Percentiles rank a stretch among this genome's conserved stretches.
phyloP scores from a whole-genome alignment of 2,113 vertebrate genomes.

The Gila orcuttii region DNA sequence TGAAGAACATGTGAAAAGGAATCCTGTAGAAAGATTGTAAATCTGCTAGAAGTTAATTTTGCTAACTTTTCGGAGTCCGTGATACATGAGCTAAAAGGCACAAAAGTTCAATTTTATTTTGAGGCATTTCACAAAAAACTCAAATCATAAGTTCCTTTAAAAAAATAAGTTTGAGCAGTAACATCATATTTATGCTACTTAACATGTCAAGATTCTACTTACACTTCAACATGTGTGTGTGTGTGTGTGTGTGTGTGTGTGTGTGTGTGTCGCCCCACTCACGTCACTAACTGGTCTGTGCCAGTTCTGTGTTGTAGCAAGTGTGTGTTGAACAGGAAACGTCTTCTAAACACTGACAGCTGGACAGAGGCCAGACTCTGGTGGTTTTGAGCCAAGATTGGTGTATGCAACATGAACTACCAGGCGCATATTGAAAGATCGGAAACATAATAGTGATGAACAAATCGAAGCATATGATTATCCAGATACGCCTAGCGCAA shows the following conservation, averaged over 20 bases:
- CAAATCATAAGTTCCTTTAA: neutral
- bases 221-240: neutral
- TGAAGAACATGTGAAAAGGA: slow-evolving; percentile 35
- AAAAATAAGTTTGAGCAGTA: neutral
- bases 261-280: neutral
- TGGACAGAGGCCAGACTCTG: slow-evolving; percentile 43
- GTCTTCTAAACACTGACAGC: slow-evolving; percentile 44
- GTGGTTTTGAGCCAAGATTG: slow-evolving; percentile 5
- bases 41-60: neutral
- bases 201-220: neutral
- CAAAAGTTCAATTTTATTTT: neutral
- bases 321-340: slow-evolving; percentile 29
- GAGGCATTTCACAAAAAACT: neutral
- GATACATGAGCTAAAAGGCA: neutral
- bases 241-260: neutral
- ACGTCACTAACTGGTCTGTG: neutral
- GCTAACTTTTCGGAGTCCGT: neutral
- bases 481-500: slow-evolving; percentile 6
- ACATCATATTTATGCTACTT: neutral
- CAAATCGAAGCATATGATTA: slow-evolving; percentile 40
- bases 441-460: slow-evolving; percentile 30
- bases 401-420: slow-evolving; percentile 21
- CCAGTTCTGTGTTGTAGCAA: slow-evolving; percentile 16
- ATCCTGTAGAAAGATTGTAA: neutral
- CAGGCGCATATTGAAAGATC: slow-evolving; percentile 42